Evolutionary conservation across 2,888 invertebrate genomes (phyloP).

Genomic region (Zonitis immaculata): DNA sequence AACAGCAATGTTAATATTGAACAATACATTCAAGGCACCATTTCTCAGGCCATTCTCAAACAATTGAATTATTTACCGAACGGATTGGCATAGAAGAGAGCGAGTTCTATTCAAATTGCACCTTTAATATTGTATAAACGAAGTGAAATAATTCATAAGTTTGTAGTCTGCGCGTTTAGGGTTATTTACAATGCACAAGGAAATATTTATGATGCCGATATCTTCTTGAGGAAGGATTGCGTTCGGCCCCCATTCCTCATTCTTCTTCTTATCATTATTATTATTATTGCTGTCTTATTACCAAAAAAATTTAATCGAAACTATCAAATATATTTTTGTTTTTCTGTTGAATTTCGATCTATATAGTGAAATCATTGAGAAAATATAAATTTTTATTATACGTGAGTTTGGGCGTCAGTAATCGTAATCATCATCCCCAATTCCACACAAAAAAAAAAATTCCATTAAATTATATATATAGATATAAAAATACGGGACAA

Average conservation of each 20-base stretch:
- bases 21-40: slow-evolving; percentile 43
- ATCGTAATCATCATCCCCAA: not conserved
- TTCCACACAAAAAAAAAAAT: not conserved
- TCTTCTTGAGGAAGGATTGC: slow-evolving; percentile 45
- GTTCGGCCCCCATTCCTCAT: no score
- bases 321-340: no score
- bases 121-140: slow-evolving; percentile 51
- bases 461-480: not conserved
- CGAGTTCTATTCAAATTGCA: slow-evolving; percentile 52
- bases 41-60: slow-evolving; percentile 47
- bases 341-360: no score
- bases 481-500: not conserved
- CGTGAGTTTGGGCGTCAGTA: no score
- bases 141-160: slow-evolving; percentile 52
- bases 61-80: slow-evolving; percentile 50
- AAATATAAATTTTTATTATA: no score
- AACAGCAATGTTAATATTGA: slow-evolving; percentile 44
- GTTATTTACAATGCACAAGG: slow-evolving; percentile 55
- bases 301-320: no score
- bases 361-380: no score
- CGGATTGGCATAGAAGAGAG: slow-evolving; percentile 50
- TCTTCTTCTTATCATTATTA: no score
- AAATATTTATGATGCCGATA: slow-evolving; percentile 55
- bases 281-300: slow-evolving; percentile 37
- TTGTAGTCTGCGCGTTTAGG: slow-evolving; percentile 51